Evolutionary conservation across 2,113 vertebrate genomes (phyloP).

Genomic region (Gopherus evgoodei): DNA sequence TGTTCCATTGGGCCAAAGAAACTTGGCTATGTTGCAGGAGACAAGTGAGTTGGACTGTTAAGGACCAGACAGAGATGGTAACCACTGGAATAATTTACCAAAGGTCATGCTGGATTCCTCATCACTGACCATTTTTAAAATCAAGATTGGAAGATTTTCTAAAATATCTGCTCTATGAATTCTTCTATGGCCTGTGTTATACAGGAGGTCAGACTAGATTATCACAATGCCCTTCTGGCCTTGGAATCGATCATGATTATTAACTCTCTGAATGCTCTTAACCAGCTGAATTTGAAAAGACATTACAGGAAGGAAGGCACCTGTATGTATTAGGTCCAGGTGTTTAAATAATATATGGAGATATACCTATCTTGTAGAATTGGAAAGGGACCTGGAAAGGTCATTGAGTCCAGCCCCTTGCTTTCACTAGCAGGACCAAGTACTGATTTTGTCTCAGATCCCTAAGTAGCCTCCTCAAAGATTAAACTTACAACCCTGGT

Average conservation of each 20-base stretch:
- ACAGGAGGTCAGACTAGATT: background rate
- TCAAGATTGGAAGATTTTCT: background rate
- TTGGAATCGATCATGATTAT: background rate
- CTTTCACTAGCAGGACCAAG: no score
- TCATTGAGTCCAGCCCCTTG: no score
- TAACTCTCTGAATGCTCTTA: background rate
- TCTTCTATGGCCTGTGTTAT: background rate
- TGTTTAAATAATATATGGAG: background rate
- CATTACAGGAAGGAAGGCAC: background rate
- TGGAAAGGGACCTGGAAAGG: no score
- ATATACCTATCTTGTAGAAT: no score
- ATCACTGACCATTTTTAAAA: background rate
- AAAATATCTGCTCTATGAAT: background rate
- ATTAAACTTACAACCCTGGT: no score
- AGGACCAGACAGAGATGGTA: background rate
- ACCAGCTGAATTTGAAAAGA: background rate
- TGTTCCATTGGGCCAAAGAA: background rate
- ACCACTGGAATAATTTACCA: background rate
- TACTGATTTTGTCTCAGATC: background rate
- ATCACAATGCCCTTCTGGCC: background rate
- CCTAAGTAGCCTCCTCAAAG: no score
- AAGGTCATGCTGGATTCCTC: background rate
- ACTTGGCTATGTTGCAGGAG: background rate
- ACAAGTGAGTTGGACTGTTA: background rate
- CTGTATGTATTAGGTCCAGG: background rate